These are phyloP conservation scores for Dendroctonus valens DNA, from an alignment of 1,140 invertebrate genomes.

Conservation along the genomic window DNA sequence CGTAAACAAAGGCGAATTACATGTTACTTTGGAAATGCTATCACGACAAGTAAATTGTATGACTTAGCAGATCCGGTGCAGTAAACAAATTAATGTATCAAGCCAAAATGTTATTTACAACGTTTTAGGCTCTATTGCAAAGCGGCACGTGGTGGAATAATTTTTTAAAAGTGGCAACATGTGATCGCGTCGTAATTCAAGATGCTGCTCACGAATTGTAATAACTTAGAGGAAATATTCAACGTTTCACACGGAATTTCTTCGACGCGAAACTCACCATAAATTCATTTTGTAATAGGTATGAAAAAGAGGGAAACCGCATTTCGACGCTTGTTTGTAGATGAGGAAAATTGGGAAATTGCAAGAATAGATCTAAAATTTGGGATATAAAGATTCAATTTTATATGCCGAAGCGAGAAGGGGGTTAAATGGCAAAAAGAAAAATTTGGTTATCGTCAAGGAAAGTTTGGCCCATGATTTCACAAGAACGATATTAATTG, in stretches of 20 bases:
- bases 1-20: no score
- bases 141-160: slow-evolving; percentile 3
- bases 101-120: no score
- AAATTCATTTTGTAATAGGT: slow-evolving; percentile 30
- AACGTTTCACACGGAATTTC: slow-evolving; percentile 22
- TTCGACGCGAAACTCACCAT: slow-evolving; percentile 24
- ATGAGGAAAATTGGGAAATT: slow-evolving; percentile 15
- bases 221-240: slow-evolving; percentile 27
- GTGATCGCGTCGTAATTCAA: slow-evolving; percentile 20
- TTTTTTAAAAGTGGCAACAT: slow-evolving; percentile 22
- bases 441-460: background rate
- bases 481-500: no score
- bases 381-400: slow-evolving; percentile 27
- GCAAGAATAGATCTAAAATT: slow-evolving; percentile 22
- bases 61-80: no score
- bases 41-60: no score
- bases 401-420: slow-evolving; percentile 6
- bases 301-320: slow-evolving; percentile 22
- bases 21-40: no score
- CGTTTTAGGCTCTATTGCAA: no score
- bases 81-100: no score
- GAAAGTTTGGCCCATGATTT: no score
- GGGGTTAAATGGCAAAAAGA: slow-evolving; percentile 11
- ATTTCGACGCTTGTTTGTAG: slow-evolving; percentile 29
- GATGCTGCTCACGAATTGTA: slow-evolving; percentile 20